Percentiles rank a stretch among this genome's conserved stretches.
Evolutionary conservation across 2,113 vertebrate genomes (phyloP).

Genomic region (Leuciscus idus): DNA sequence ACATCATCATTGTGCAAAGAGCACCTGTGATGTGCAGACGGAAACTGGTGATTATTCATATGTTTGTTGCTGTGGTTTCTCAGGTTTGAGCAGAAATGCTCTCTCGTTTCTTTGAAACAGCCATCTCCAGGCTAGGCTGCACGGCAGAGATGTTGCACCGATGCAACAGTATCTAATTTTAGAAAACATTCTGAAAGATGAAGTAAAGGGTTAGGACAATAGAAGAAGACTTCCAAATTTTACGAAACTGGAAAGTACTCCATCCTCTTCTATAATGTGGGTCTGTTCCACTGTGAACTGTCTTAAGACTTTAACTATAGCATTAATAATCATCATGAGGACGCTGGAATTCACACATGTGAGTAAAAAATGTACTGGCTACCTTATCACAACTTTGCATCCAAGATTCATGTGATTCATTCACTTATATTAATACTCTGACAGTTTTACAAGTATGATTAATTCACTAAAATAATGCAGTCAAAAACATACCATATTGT

Average conservation of each 20-base stretch:
- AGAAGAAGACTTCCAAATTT: neutral
- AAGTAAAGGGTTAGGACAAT: neutral
- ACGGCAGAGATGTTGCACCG: neutral
- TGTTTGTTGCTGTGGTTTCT: constrained; percentile 24
- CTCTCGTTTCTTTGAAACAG: neutral
- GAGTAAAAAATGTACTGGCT: neutral
- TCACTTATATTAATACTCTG: no score
- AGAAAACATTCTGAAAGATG: neutral
- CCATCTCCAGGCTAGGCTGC: neutral
- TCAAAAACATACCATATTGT: neutral
- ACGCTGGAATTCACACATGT: constrained; percentile 1
- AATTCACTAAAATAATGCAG: no score
- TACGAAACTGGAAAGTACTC: constrained; percentile 12
- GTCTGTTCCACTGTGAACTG: constrained; percentile 19
- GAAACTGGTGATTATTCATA: neutral
- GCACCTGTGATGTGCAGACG: neutral
- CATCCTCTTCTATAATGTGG: neutral
- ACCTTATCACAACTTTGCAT: neutral
- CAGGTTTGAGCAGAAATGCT: neutral
- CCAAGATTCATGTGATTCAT: neutral
- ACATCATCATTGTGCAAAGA: neutral
- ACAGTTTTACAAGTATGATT: neutral
- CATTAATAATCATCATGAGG: neutral
- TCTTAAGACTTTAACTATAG: neutral
- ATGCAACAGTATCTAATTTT: neutral